Conservation (phyloP, 2,113 vertebrate genomes). For the Chloropsis cyanopogon region DNA sequence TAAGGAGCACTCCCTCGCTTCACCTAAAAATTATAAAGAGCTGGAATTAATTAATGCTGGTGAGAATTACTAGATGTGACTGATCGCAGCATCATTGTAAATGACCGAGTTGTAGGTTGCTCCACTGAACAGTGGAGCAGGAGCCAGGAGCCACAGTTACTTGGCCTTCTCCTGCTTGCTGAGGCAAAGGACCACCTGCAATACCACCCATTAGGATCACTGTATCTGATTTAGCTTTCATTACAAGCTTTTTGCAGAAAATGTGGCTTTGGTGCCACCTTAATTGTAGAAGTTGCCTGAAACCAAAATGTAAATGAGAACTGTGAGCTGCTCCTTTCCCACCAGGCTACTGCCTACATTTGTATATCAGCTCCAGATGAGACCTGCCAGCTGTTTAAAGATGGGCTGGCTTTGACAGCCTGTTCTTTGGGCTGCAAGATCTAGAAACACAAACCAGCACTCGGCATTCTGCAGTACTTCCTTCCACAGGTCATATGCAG, state of each 20-base stretch:
- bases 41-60: background rate
- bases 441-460: background rate
- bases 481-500: background rate
- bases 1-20: background rate
- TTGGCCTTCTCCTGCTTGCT: background rate
- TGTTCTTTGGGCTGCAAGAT: background rate
- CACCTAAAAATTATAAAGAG: background rate
- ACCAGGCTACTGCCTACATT: background rate
- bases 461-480: background rate
- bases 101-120: background rate
- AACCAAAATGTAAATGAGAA: background rate
- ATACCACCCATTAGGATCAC: background rate
- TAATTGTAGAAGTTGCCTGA: background rate
- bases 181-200: background rate
- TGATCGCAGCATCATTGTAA: background rate
- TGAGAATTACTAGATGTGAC: background rate
- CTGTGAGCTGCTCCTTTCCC: background rate
- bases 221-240: background rate
- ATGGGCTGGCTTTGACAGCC: background rate
- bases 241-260: background rate
- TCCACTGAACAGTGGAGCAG: background rate
- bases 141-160: background rate
- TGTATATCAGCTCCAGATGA: background rate
- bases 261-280: background rate
- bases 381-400: background rate